Conservation (phyloP, 2,797 vertebrate genomes). For the Silurus lanzhouensis region DNA sequence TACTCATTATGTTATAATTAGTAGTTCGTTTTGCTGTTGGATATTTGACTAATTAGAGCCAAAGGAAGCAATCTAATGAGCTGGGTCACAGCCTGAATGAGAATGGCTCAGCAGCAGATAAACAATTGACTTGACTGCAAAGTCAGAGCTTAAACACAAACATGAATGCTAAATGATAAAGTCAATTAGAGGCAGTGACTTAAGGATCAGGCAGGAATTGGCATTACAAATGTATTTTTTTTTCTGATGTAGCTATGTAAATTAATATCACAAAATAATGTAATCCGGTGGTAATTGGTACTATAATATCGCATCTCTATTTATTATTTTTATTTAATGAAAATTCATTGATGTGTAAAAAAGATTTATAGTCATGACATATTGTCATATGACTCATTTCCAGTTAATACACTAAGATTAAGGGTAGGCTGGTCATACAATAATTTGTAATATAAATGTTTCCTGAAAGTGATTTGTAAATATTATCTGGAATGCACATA, state of each 20-base stretch:
- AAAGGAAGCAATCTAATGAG: constrained; percentile 57
- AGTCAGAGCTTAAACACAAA: constrained; percentile 22
- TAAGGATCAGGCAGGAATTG: neutral
- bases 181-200: neutral
- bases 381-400: neutral
- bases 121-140: constrained; percentile 46
- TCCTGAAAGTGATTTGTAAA: too few relatives aligned
- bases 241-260: neutral
- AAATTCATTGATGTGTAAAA: neutral
- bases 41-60: constrained; percentile 65
- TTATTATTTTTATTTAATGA: neutral
- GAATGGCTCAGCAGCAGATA: constrained; percentile 62
- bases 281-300: neutral
- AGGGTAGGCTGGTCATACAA: too few relatives aligned
- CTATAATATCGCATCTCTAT: neutral
- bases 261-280: neutral
- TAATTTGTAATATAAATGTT: too few relatives aligned
- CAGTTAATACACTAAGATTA: neutral
- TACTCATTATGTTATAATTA: constrained; percentile 29
- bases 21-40: constrained; percentile 33
- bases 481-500: neutral
- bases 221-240: neutral
- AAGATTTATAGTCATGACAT: neutral
- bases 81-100: constrained; percentile 60
- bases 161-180: neutral